Percentiles rank a stretch among this genome's conserved stretches.
phyloP scores from a whole-genome alignment of 35 echinoderm and acorn worm genomes.

The Heliocidaris erythrogramma region DNA sequence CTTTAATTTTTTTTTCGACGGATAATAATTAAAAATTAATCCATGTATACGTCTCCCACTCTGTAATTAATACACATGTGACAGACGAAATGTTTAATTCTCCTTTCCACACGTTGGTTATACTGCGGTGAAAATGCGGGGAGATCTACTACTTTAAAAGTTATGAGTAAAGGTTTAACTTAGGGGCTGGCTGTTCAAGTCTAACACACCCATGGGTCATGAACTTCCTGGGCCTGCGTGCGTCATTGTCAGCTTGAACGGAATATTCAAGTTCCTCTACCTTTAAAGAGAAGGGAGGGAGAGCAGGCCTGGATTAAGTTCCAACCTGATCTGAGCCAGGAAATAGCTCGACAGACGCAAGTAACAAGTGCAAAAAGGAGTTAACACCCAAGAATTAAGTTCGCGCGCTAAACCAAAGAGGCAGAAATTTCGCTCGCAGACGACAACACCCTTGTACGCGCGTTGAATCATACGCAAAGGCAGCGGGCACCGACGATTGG shows the following conservation, averaged over 20 bases:
- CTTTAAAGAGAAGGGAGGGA: constrained; percentile 1
- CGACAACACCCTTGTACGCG: background rate
- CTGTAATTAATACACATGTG: background rate
- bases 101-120: background rate
- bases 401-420: background rate
- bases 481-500: background rate
- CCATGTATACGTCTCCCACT: background rate
- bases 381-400: background rate
- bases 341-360: constrained; percentile 4
- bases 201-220: background rate
- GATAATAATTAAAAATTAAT: no score
- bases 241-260: background rate
- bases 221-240: background rate
- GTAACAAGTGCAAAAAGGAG: constrained; percentile 31
- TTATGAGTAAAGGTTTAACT: background rate
- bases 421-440: background rate
- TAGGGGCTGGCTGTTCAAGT: background rate
- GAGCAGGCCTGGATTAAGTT: background rate
- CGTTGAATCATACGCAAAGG: background rate
- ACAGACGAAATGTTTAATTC: background rate
- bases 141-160: background rate
- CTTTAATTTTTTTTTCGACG: no score
- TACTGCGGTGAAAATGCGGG: background rate
- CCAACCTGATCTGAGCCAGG: background rate
- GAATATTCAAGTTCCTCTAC: background rate